Percentiles rank a stretch among this genome's conserved stretches.
Evolutionary conservation across 2,113 vertebrate genomes (phyloP).

Genomic region (Pica pica): DNA sequence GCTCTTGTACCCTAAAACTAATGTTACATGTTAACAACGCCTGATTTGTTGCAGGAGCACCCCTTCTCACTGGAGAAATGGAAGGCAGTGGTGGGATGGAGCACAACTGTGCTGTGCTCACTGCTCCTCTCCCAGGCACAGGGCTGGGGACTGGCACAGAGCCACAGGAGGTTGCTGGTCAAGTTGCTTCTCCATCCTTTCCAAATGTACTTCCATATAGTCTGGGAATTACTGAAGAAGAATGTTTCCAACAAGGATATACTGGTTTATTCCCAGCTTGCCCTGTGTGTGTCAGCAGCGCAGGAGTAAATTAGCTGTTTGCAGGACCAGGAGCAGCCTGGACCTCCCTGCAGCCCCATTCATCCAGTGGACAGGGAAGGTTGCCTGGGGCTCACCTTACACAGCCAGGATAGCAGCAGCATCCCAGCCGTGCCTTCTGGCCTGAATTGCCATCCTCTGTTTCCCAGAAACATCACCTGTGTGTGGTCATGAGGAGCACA

Average conservation of each 20-base stretch:
- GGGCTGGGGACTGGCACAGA: fast-evolving
- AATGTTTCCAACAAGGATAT: background rate
- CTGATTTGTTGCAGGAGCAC: background rate
- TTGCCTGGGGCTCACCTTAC: background rate
- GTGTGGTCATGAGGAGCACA: background rate
- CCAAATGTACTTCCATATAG: background rate
- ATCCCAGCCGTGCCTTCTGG: background rate
- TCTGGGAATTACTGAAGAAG: background rate
- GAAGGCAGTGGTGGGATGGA: background rate
- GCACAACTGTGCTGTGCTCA: fast-evolving
- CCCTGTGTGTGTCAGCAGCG: background rate
- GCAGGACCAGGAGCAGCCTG: background rate
- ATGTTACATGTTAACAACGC: background rate
- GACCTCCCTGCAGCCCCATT: background rate
- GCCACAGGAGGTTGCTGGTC: background rate
- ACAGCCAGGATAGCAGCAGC: background rate
- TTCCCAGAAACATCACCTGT: background rate
- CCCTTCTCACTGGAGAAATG: background rate
- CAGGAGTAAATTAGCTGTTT: background rate
- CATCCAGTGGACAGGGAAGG: background rate
- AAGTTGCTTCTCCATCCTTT: background rate
- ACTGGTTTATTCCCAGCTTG: background rate
- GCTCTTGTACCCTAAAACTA: background rate
- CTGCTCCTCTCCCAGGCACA: background rate
- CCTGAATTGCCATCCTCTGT: background rate